Base-by-base conservation (phyloP, 2,113 vertebrate species). In the Tragulus kanchil region DNA sequence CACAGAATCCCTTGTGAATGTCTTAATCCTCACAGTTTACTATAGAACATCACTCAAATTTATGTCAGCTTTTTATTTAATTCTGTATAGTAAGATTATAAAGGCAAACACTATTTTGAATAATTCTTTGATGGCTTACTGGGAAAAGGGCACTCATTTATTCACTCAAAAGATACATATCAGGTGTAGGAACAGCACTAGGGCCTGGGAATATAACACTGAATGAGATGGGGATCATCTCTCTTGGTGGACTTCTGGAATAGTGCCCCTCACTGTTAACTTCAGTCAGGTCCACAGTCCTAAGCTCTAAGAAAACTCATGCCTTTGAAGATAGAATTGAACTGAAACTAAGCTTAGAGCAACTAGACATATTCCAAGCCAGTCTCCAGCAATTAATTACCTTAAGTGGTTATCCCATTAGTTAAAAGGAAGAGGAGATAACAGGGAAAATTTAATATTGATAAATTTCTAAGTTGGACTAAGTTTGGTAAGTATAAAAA, bases 401-500 rank as follows among this genome's bases (percentile, higher is more conserved):
- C 96, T 64, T 92, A 93, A 90, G n/a, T 56, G 10, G 36, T 90
- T 96, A 85, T 67, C 13, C 65, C n/a, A 96, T 91, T 96, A 92
- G 65, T 92, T 95, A 78, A 96, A 87, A 85, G 71, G 19, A 96
- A 93, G 64, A 95, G 10, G 67, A 17, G 50, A 94, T 87, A 92
- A 82, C 62, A 97, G 78, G 73, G 52, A 90, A 95, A 96, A n/a
- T n/a, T n/a, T n/a, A 89, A 82, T 90, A 67, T 11, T 85, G 87
- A 92, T 83, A 95, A 36, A 93, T 90, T 97, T 95, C 69, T 62
- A 54, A 90, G 75, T 93, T 88, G 48, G 26, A 82, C 21, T 91
- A 90, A 87, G 52, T 90, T 97, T 97, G 31, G 56, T 96, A 96
- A 88, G 88, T 96, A 45, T 52, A 89, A 93, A 94, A 85, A 58